Percentiles rank a stretch among this genome's conserved stretches.
phyloP scores from a whole-genome alignment of 2,888 invertebrate genomes.

The Cataglyphis altisquamis region DNA sequence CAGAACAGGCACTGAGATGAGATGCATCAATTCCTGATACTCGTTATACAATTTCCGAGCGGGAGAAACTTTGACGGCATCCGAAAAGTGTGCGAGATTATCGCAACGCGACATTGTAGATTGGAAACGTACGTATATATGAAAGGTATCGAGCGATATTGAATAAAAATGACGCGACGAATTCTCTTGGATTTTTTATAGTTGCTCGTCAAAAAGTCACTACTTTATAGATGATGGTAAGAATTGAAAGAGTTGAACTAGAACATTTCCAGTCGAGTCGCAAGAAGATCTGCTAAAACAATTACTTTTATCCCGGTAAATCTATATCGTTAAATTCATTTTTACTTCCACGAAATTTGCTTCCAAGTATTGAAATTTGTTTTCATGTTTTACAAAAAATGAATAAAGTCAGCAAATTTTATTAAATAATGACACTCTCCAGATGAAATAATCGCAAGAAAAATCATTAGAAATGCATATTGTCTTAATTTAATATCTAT shows the following conservation, averaged over 20 bases:
- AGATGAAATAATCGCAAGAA: background rate
- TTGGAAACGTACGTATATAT: background rate
- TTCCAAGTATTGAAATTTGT: background rate
- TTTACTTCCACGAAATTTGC: background rate
- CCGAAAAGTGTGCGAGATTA: background rate
- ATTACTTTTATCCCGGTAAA: constrained; percentile 9
- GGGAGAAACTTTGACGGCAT: background rate
- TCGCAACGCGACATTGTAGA: constrained; percentile 12
- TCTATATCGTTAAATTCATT: background rate
- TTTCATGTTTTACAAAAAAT: background rate
- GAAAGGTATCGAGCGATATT: background rate
- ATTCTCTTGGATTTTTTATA: constrained; percentile 2
- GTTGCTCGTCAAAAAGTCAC: background rate
- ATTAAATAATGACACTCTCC: background rate
- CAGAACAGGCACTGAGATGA: background rate
- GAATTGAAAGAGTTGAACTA: background rate
- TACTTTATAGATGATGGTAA: background rate
- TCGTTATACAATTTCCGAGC: constrained; percentile 33
- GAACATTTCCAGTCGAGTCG: background rate
- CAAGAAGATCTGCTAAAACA: background rate
- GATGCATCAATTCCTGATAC: constrained; percentile 20
- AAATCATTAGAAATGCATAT: background rate
- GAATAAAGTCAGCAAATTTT: background rate
- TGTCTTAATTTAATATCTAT: background rate
- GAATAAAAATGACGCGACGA: constrained; percentile 16